phyloP scores from a whole-genome alignment of 2,113 vertebrate species.

The Otus sunia region DNA sequence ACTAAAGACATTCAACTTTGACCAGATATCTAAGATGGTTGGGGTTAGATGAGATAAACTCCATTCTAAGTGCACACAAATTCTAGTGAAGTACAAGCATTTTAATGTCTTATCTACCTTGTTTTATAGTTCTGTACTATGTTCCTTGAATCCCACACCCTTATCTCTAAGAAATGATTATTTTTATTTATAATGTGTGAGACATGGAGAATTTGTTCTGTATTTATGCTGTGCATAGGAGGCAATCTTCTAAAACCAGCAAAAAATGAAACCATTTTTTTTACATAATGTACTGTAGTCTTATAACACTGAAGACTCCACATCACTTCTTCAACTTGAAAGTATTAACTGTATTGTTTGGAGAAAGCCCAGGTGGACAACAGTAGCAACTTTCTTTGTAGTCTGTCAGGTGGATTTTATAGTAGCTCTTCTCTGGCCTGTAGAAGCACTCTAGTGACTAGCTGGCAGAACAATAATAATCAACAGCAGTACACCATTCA shows the following conservation, averaged over 20 bases:
- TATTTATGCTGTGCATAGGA: neutral
- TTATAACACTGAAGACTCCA: neutral
- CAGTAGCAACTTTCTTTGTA: neutral
- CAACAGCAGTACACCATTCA: neutral
- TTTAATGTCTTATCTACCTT: neutral
- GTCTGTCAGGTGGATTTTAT: neutral
- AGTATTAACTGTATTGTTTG: neutral
- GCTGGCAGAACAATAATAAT: neutral
- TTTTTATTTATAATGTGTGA: neutral
- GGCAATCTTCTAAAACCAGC: neutral
- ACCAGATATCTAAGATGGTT: neutral
- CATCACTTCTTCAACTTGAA: neutral
- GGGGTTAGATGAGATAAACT: neutral
- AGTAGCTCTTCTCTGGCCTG: neutral
- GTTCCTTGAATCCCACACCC: neutral
- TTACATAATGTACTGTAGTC: neutral
- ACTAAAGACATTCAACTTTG: neutral
- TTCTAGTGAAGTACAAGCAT: neutral
- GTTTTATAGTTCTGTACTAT: neutral
- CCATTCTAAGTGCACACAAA: neutral
- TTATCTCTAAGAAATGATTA: neutral
- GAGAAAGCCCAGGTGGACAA: neutral
- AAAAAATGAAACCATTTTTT: fast-evolving
- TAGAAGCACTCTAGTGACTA: neutral
- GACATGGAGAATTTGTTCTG: neutral